Evolutionary conservation across 2,113 vertebrate genomes (phyloP), one percentile per base, ranked within the genome.

Genomic region (Aix galericulata): DNA sequence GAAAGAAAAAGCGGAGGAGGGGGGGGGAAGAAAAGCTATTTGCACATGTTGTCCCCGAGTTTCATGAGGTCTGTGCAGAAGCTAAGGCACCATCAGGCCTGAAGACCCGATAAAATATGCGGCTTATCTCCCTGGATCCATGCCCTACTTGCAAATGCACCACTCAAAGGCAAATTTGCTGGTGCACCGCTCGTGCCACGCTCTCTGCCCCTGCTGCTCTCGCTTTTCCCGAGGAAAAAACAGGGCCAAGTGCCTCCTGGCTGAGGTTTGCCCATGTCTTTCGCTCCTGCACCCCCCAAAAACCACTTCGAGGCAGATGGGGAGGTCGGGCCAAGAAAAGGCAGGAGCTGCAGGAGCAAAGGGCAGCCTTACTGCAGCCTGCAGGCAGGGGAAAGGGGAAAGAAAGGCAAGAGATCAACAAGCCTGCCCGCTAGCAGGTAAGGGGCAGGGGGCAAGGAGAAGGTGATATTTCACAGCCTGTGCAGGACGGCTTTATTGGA

Each of bases 361-460:
- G 23, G 53, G 77, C 56, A 79, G 75, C n/a, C 16, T 16, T 44
- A 46, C 50, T 73, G 82, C 63, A 67, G 79, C 16, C 68, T 5
- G 13, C 29, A 46, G 58, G 77, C 58, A 3, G n/a, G 23, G 60
- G 32, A 8, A 17, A 48, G 12, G 31, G 12, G 31, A 18, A 21
- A 50, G 60, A 8, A 86, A 59, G 53, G 27, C 27, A 23, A 78
- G 44, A 8, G 59, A 56, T 26, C 42, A 66, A 21, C 3, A 17
- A 55, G n/a, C 27, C 21, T 40, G 59, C 17, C 16, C 46, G 20
- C 50, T 10, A 27, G 26, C 38, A 38, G 36, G 64, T 2, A 5
- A n/a, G 27, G 23, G 29, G 42, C 29, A 21, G 5, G 59, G 81
- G 27, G 58, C 48, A 38, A 0, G 0, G 50, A 23, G 63, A 67